Base-by-base conservation (phyloP, 2,888 invertebrate genomes). In the Synanthedon vespiformis region DNA sequence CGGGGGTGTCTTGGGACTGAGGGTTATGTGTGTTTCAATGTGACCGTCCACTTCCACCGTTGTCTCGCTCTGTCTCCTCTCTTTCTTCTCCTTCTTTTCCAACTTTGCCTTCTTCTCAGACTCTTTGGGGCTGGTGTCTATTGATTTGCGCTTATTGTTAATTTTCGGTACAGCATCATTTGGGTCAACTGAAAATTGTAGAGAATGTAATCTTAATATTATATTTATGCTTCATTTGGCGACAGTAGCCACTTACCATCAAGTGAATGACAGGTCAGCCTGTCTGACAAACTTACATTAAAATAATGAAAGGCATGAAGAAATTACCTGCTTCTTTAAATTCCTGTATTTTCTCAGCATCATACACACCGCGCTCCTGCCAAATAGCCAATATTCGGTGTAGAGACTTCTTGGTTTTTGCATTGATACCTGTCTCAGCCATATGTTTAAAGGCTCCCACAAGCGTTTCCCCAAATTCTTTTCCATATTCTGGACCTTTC, bases 401-500 rank as follows among this genome's bases (percentile, higher is more conserved):
- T 50, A 98, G 84, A 51, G 94, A 93, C 53, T 90, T 90, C 63
- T 93, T 92, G 1, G 96, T 94, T 73, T 95, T 95, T n/a, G 93
- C 90, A 61, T 96, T 94, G 53, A 91, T 90, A 3, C 88, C 87
- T 58, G 92, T 89, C 58, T 90, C 88, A 2, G 93, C 92, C 89
- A 97, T 94, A 63, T 95, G 93, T 57, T 93, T 91, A 70, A 97
- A 96, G 0, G 95, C 94, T 67, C 94, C 95, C 52, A 91, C 91
- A 51, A 98, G 79, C 10, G 94, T 91, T 53, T 89, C 88, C 6
- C 92, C 94, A 83, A 95, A 99, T 71, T 95, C 96, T 72, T 93
- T 93, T 0, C 95, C 95, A 81, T 93, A 99, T 77, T 99, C 98
- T 0, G 97, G 97, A 0, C 97, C 98, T 78, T 98, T 98, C 79